Evolutionary conservation across 2,888 invertebrate genomes (phyloP), one percentile per base, ranked within the genome.

Genomic region (Polymixis lichenea): DNA sequence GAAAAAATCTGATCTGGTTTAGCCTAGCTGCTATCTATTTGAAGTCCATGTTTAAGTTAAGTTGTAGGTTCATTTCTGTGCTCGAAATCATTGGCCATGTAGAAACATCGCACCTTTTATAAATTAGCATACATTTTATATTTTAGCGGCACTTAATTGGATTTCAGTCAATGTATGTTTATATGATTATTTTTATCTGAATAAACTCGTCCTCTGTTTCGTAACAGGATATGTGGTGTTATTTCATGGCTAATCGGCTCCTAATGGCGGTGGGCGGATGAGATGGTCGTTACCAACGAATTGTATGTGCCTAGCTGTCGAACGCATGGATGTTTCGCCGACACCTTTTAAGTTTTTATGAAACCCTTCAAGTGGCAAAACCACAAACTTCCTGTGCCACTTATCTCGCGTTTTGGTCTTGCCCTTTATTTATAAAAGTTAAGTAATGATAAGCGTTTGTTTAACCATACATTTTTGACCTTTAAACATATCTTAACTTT

Each of bases 201-300:
- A 85, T 89, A 89, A 88, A 88, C 72, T 75, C n/a, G 72, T 78
- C 73, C 77, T 86, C 74, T 81, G 78, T 87, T 88, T 86, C 76
- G 82, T 75, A 83, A 89, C 88, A 83, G 85, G 88, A 88, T 83
- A 79, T 85, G 85, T 87, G 84, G 72, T 85, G 81, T 88, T 87
- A 88, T 87, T 88, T 86, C 58, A 65, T 56, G 65, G 84, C 64
- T 86, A 80, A 88, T 86, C 79, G 65, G 58, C 43, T 25, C 66
- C 32, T 70, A 60, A 77, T 83, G 53, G 32, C 65, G 7, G 64
- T 76, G 67, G 56, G 72, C 79, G 78, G 84, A 80, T 76, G 75
- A 76, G 17, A 51, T 53, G 72, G 53, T 66, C 67, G 66, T 72
- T 61, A 28, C 43, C 51, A 61, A 76, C 51, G 53, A 60, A 72